Evolutionary conservation across 2,113 vertebrate species (phyloP), one percentile per base, ranked within the genome.

Genomic region (Oncorhynchus kisutch): DNA sequence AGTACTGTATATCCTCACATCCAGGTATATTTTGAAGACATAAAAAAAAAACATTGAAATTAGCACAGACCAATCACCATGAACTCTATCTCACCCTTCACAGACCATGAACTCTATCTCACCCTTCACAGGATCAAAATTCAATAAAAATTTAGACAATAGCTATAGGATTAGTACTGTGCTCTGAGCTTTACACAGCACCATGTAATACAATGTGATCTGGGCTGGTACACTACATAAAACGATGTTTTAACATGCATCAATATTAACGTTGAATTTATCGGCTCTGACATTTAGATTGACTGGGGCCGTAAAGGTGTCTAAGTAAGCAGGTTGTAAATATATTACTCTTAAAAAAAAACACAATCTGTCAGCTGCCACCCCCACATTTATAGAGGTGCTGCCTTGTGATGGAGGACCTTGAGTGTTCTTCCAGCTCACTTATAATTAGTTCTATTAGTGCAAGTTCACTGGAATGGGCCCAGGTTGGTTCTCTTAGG

Each of bases 371-470:
- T 74, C 76, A 70, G 69, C 49, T 39, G 25, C 14, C 31, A 14
- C 57, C 66, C 29, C 51, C 51, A 5, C 16, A 18, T 54, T 54
- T 54, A 54, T 54, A 4, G 13, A 54, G 51, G 45, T 24, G n/a
- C 49, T 25, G 45, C 49, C 64, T 72, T 48, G 34, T 20, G 69
- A 57, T 45, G 45, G 48, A 73, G 59, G 73, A 85, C 78, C 72
- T 80, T 77, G 67, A 5, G 68, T 60, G 51, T 78, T 67, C 51
- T 76, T 74, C 64, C 70, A 72, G 62, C 79, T 75, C 77, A 34
- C 64, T 69, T 68, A 62, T 77, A 80, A 84, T 80, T 77, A 80
- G 65, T 71, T 73, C 59, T 72, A 67, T 79, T 72, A 77, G 64
- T 71, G 69, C 13, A 34, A 79, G 72, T 72, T 78, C 75, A 70